phyloP scores from a whole-genome alignment of 2,113 vertebrate species.

The Rhinichthys klamathensis region DNA sequence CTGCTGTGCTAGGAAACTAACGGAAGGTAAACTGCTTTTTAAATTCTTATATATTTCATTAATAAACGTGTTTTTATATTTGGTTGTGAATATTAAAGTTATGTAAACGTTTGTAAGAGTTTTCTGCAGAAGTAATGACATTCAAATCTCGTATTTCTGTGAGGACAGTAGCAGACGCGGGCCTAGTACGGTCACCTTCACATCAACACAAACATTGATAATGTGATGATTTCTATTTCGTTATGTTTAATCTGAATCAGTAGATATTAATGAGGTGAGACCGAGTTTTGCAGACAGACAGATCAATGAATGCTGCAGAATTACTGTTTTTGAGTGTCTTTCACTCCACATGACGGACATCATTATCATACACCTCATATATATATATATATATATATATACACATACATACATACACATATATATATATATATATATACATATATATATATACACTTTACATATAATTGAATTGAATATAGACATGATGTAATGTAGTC shows the following conservation, averaged over 20 bases:
- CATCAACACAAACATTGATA: background rate
- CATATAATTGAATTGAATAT: background rate
- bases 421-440: no score
- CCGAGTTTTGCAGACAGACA: background rate
- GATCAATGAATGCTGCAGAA: background rate
- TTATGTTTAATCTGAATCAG: background rate
- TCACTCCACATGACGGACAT: background rate
- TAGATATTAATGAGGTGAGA: background rate
- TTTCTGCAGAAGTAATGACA: background rate
- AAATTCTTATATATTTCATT: background rate
- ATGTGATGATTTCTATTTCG: background rate
- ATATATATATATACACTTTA: no score
- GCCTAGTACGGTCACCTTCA: constrained; percentile 24
- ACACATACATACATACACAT: no score
- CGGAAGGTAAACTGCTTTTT: background rate
- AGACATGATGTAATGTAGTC: background rate
- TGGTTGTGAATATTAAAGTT: background rate
- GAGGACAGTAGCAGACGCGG: background rate
- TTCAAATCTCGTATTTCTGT: background rate
- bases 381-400: no score
- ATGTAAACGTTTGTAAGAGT: background rate
- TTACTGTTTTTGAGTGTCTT: background rate
- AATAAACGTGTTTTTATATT: background rate
- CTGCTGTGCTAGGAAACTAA: constrained; percentile 18
- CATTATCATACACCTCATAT: background rate